Conservation (phyloP, 2,888 invertebrate species). For the Spisula subtruncata region DNA sequence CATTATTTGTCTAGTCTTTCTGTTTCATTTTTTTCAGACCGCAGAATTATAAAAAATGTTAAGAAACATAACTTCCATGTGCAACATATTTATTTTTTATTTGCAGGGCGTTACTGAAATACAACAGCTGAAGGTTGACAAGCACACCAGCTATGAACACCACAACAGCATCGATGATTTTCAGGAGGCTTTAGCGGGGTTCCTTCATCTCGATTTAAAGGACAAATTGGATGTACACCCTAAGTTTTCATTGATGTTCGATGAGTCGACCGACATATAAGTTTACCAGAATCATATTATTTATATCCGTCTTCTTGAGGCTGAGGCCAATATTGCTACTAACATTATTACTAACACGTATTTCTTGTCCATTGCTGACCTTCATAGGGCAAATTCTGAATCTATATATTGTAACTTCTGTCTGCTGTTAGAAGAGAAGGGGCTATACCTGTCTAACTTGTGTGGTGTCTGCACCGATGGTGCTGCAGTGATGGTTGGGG, state of each 20-base stretch:
- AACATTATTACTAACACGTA: background rate
- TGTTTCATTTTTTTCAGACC: too few species aligned
- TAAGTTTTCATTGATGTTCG: conserved; percentile 49
- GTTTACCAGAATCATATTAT: conserved; percentile 46
- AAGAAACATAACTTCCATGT: too few species aligned
- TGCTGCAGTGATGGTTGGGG: background rate
- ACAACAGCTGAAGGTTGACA: background rate
- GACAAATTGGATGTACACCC: background rate
- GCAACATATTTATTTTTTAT: too few species aligned
- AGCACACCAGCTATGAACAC: background rate
- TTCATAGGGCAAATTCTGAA: conserved; percentile 50
- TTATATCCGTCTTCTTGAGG: conserved; percentile 36
- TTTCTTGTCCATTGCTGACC: conserved; percentile 26
- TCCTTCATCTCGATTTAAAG: background rate
- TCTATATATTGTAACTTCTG: too few species aligned
- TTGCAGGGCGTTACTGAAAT: background rate
- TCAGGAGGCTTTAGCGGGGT: background rate
- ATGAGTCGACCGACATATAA: conserved; percentile 47
- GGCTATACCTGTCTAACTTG: conserved; percentile 39
- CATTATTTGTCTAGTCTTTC: too few species aligned
- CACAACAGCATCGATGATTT: background rate
- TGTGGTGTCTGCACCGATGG: conserved; percentile 41
- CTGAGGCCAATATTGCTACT: background rate
- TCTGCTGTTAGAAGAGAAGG: conserved; percentile 14
- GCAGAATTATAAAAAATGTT: too few species aligned